phyloP scores from a whole-genome alignment of 2,113 vertebrate species.

The Podilymbus podiceps region DNA sequence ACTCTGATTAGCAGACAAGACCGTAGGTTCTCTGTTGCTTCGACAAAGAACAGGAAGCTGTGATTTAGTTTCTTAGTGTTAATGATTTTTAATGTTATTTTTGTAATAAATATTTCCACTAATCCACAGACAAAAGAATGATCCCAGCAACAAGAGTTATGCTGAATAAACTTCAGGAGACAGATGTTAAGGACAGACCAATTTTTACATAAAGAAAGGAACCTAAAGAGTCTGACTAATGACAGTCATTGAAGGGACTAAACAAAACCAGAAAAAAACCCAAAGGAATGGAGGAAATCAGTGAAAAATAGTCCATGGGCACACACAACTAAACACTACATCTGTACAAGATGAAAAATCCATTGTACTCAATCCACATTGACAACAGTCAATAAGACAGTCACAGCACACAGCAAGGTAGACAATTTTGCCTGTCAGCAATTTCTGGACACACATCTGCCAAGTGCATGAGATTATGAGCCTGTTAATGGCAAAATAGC shows the following conservation, averaged over 20 bases:
- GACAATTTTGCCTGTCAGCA: neutral
- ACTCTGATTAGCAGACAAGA: neutral
- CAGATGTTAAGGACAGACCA: neutral
- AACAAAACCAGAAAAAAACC: slow-evolving; percentile 10
- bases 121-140: neutral
- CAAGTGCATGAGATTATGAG: neutral
- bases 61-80: neutral
- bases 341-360: slow-evolving; percentile 7
- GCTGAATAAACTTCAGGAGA: neutral
- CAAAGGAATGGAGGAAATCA: neutral
- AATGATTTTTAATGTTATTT: slow-evolving; percentile 3
- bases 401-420: neutral
- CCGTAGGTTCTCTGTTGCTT: neutral
- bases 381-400: neutral
- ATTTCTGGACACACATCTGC: neutral
- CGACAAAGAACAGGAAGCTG: neutral
- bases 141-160: neutral
- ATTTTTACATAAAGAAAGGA: neutral
- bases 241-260: neutral
- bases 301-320: neutral
- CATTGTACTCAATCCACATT: neutral
- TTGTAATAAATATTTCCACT: neutral
- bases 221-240: neutral
- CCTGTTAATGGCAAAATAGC: neutral
- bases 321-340: neutral